phyloP scores from a whole-genome alignment of 2,797 vertebrate genomes.

The Mormyrops attenuatus region DNA sequence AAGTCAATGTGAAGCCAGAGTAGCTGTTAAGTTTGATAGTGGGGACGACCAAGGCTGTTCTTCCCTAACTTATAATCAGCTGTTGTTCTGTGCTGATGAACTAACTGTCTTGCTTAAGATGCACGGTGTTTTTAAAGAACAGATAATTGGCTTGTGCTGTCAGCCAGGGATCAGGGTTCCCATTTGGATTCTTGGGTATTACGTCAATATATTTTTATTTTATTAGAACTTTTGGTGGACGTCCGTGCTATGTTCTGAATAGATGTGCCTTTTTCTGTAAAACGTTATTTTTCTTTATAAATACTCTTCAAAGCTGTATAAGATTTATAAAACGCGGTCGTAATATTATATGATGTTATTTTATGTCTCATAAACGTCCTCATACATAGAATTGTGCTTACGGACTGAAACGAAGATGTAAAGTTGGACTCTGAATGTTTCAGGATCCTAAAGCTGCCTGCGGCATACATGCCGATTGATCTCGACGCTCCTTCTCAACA shows the following conservation, averaged over 20 bases:
- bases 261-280: background rate
- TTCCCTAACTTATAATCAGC: conserved; percentile 54
- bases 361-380: background rate
- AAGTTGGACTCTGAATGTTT: background rate
- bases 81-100: conserved; percentile 52
- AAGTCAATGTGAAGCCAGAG: conserved; percentile 40
- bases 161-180: conserved; percentile 71
- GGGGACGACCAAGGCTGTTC: conserved; percentile 35
- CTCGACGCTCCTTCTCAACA: conserved; percentile 67
- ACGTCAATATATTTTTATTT: background rate
- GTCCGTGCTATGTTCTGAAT: background rate
- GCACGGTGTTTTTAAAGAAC: conserved; percentile 39
- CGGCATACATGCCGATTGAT: conserved; percentile 83
- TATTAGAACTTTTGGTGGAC: background rate
- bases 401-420: background rate
- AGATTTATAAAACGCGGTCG: background rate
- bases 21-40: conserved; percentile 69
- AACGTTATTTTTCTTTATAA: background rate
- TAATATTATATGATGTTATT: background rate
- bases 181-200: conserved; percentile 86
- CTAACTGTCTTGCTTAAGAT: conserved; percentile 58
- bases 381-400: background rate
- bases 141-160: conserved; percentile 76
- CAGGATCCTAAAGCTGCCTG: conserved; percentile 79
- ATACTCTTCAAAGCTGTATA: background rate